A percentile compares a stretch with the other conserved stretches of the same genome.
Evolutionary conservation across 2,797 vertebrate species (phyloP).

Genomic region (Hirundo rustica): DNA sequence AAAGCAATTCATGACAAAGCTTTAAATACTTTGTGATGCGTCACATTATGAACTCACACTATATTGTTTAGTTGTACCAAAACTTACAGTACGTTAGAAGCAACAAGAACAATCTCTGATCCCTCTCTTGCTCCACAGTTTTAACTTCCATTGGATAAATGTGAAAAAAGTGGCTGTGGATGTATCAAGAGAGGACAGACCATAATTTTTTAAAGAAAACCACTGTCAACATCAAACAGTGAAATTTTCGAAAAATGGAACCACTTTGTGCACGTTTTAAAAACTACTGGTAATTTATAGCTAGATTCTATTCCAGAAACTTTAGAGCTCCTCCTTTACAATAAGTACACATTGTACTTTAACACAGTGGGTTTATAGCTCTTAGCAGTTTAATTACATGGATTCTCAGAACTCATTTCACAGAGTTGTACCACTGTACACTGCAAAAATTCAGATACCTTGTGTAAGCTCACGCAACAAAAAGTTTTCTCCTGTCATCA

Average conservation of each 20-base stretch:
- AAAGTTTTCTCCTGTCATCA: neutral
- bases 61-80: neutral
- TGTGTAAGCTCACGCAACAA: neutral
- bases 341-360: neutral
- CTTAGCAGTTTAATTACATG: neutral
- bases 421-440: neutral
- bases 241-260: neutral
- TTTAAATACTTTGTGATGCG: neutral
- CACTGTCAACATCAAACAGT: neutral
- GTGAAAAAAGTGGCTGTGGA: neutral
- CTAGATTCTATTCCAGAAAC: neutral
- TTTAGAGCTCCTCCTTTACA: neutral
- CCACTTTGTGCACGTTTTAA: neutral
- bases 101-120: neutral
- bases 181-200: neutral
- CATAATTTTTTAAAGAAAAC: slow-evolving; percentile 22
- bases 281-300: neutral
- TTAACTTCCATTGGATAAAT: slow-evolving; percentile 2
- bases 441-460: neutral
- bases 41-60: neutral
- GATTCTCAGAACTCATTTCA: neutral
- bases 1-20: neutral
- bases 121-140: neutral
- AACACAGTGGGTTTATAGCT: neutral
- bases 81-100: neutral